phyloP scores from a whole-genome alignment of 2,888 invertebrate species.

The Morpho deidamia region DNA sequence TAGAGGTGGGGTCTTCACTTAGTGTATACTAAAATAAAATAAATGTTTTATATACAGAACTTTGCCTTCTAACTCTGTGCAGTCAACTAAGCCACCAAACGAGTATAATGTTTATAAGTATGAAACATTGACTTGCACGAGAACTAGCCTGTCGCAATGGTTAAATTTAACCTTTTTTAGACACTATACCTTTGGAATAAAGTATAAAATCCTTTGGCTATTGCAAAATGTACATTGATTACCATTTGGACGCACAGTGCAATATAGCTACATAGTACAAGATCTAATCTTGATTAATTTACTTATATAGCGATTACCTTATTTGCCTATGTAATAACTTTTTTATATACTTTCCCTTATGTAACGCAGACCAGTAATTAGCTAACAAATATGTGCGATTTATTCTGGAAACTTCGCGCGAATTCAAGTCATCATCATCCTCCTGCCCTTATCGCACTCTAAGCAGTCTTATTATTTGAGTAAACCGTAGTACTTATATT shows the following conservation, averaged over 20 bases:
- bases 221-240: slow-evolving; percentile 32
- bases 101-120: slow-evolving; percentile 70
- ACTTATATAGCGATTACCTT: slow-evolving; percentile 13
- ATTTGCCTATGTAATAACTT: slow-evolving; percentile 11
- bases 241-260: slow-evolving; percentile 47
- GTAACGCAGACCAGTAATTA: not conserved
- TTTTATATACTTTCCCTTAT: not conserved
- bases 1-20: not conserved
- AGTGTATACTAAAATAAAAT: not conserved
- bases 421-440: too few relatives aligned
- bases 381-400: too few relatives aligned
- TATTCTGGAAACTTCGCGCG: too few relatives aligned
- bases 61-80: slow-evolving; percentile 63
- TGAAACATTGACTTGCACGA: slow-evolving; percentile 57
- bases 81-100: slow-evolving; percentile 64
- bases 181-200: slow-evolving; percentile 19
- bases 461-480: too few relatives aligned
- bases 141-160: slow-evolving; percentile 60
- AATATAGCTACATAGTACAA: slow-evolving; percentile 41
- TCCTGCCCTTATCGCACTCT: too few relatives aligned
- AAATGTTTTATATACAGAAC: slow-evolving; percentile 36
- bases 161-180: slow-evolving; percentile 26
- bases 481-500: too few relatives aligned
- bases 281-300: slow-evolving; percentile 43
- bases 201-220: slow-evolving; percentile 32